These are phyloP conservation scores for Cosmopolites sordidus DNA, from an alignment of 2,888 invertebrate genomes.

Conservation along the genomic window DNA sequence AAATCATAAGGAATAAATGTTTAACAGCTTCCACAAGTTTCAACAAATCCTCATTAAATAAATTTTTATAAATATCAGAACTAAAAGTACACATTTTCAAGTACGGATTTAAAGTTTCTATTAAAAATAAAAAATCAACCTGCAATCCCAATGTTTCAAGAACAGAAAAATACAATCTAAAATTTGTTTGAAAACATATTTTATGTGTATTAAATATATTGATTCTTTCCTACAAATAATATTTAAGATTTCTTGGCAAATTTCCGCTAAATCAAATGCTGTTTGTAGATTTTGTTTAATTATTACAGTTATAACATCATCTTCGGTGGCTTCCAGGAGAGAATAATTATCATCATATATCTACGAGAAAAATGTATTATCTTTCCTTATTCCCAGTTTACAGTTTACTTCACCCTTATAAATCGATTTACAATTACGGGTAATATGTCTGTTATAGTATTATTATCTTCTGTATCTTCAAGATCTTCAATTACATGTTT, in stretches of 20 bases:
- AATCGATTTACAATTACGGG: conserved; percentile 1
- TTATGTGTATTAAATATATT: conserved; percentile 3
- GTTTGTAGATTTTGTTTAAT: conserved; percentile 32
- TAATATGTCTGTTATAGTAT: neutral
- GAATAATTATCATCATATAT: conserved; percentile 28
- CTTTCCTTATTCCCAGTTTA: no score
- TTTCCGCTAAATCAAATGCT: conserved; percentile 15
- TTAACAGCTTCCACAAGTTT: conserved; percentile 30
- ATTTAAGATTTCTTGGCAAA: conserved; percentile 10
- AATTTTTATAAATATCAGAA: conserved; percentile 31
- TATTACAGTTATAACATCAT: conserved; percentile 26
- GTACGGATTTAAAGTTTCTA: neutral
- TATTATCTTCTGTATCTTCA: no score
- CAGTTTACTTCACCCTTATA: neutral
- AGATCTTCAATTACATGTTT: conserved; percentile 1
- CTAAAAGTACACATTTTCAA: conserved; percentile 26
- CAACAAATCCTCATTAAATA: conserved; percentile 33
- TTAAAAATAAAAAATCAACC: neutral
- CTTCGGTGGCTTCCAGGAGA: conserved; percentile 28
- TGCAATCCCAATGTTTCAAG: conserved; percentile 9
- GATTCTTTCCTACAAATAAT: conserved; percentile 6
- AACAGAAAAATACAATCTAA: conserved; percentile 11
- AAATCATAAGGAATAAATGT: conserved; percentile 11
- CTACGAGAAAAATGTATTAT: conserved; percentile 15
- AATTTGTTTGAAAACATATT: conserved; percentile 8